Base-by-base conservation (phyloP, 2,888 invertebrate species). In the Ennomos quercinarius region DNA sequence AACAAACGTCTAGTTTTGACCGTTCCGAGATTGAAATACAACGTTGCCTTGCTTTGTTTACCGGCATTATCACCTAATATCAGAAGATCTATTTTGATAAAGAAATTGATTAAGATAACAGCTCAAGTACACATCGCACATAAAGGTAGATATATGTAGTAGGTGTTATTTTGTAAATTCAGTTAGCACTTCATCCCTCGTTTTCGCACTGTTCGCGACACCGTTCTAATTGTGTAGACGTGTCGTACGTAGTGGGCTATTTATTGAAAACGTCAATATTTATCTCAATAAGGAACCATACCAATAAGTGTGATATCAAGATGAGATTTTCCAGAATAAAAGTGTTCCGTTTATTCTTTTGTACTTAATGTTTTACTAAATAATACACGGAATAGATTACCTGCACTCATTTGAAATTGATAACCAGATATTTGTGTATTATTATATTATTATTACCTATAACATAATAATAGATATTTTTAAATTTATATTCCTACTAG, bases 201-300 rank as follows among this genome's bases (percentile, higher is more conserved):
- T 56, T 68, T 71, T 59, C 53, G 39, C 53, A 53, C 57, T 46
- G 65, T 76, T 74, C 47, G 51, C 73, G 60, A 47, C 47, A 63
- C 47, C 48, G 57, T 55, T 71, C 66, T 78, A 79, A 79, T 73
- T 56, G 61, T 64, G 61, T 61, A 68, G 70, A 70, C 76, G 69
- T 74, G 74, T 70, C 55, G 38, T 63, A 67, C 46, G 52, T 60
- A 57, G 39, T 56, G 66, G 63, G 37, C 65, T 50, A 36, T 50
- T 56, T 61, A 61, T 55, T 43, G 36, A 35, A 52, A 57, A 40
- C 42, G 27, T 37, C 17, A 43, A 17, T 37, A 49, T 11, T 46
- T 34, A 44, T 34, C 46, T 56, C 34, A 57, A 51, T 49, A 54
- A 46, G 68, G 58, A 57, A 61, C 49, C 34, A 45, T 57, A 47